These are phyloP conservation scores for Oryzias dopingdopingensis DNA, from an alignment of 2,797 vertebrate genomes.

Conservation along the genomic window DNA sequence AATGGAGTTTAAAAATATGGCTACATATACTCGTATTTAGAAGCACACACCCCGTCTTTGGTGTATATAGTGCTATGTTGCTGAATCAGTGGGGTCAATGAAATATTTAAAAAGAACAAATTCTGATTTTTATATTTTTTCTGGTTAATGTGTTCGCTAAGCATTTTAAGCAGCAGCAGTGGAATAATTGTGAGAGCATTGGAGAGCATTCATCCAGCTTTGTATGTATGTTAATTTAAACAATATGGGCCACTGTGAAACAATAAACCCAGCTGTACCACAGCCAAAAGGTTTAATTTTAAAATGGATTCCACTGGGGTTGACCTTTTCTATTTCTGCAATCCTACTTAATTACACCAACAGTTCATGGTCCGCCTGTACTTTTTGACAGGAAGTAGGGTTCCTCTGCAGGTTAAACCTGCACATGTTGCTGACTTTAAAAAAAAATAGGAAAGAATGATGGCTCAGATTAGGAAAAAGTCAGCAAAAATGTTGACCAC, in stretches of 20 bases:
- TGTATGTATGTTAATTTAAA: conserved; percentile 33
- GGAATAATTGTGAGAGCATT: conserved; percentile 11
- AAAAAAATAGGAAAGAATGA: conserved; percentile 20
- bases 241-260: conserved; percentile 2
- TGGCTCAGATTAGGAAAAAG: conserved; percentile 32
- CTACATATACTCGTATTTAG: too few species aligned
- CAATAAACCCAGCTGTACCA: conserved; percentile 14
- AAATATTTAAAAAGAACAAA: conserved; percentile 10
- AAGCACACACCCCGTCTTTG: neutral
- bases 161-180: conserved; percentile 15
- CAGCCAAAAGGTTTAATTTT: conserved; percentile 50
- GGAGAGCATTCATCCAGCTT: conserved; percentile 48
- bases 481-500: conserved; percentile 14
- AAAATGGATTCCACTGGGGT: conserved; percentile 16
- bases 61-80: conserved; percentile 19
- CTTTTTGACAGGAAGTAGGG: conserved; percentile 39
- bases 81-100: conserved; percentile 27
- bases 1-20: too few species aligned
- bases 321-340: conserved; percentile 34
- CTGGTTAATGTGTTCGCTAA: neutral
- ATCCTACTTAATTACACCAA: conserved; percentile 44
- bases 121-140: neutral
- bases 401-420: conserved; percentile 43
- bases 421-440: conserved; percentile 46
- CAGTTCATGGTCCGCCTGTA: conserved; percentile 36